Evolutionary conservation across 2,113 vertebrate genomes (phyloP), one percentile per base, ranked within the genome.

Genomic region (Podarcis raffonei): DNA sequence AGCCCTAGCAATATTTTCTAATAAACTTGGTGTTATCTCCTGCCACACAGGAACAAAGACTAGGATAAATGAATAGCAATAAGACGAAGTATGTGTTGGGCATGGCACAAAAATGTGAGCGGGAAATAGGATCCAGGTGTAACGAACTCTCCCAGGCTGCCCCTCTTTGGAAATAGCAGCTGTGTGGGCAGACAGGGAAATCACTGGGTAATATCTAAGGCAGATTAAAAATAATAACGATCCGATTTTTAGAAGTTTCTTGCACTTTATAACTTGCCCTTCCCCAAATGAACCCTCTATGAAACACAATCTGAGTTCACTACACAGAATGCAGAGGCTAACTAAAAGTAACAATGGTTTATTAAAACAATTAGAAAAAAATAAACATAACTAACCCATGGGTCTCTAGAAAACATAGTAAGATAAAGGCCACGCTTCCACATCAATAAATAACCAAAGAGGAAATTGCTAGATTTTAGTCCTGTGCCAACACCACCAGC

Each of bases 21-120:
- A 69, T 90, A 91, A 93, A 91, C 62, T 13, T 81, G 53, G 30
- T 39, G 4, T 90, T 89, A 90, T 75, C 91, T 92, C 76, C n/a
- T 77, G 35, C 78, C 22, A 88, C 42, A 74, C 2, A 78, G 66
- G n/a, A 88, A 83, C 23, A 53, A 83, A 75, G 53, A 18, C 42
- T 86, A 82, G 83, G 5, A 83, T 48, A 79, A 91, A 88, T 65
- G 42, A 90, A 42, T 5, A 83, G 71, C 84, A 90, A 27, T 69
- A 75, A 81, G 53, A 85, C 39, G 22, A 0, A 8, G 78, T 48
- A 37, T 0, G 2, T 48, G 87, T 89, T 76, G 87, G 30, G 72
- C 57, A 0, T 0, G 92, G 74, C 57, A 76, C 66, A 89, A 37
- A 83, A 83, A 69, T 75, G 72, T 68, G 59, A 68, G 59, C 77